Percentiles rank a stretch among this genome's conserved stretches.
Evolutionary conservation across 2,797 vertebrate species (phyloP).

Genomic region (Neosilurus mollespiculum): DNA sequence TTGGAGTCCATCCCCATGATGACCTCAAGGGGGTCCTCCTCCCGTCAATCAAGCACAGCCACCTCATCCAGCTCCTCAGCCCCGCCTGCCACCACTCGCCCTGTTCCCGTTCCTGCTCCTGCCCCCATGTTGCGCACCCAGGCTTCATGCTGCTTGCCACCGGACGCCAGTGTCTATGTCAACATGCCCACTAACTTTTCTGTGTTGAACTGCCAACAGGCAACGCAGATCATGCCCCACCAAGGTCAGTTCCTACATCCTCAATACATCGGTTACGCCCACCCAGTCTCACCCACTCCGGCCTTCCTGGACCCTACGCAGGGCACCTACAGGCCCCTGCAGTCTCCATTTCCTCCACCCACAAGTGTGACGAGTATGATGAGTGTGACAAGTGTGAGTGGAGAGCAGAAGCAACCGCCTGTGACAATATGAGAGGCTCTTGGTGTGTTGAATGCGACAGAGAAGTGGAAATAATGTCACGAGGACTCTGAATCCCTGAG

Average conservation of each 20-base stretch:
- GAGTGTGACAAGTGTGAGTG: slow-evolving; percentile 66
- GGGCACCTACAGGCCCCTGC: slow-evolving; percentile 85
- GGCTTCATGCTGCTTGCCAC: slow-evolving; percentile 89
- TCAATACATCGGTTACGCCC: slow-evolving; percentile 90
- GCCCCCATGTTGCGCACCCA: slow-evolving; percentile 80
- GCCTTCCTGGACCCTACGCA: slow-evolving; percentile 86
- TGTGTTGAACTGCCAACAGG: slow-evolving; percentile 96
- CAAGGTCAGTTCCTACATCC: slow-evolving; percentile 95
- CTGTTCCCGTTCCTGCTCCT: slow-evolving; percentile 64
- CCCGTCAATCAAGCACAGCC: slow-evolving; percentile 94
- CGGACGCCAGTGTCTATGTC: slow-evolving; percentile 91
- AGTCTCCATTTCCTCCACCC: slow-evolving; percentile 86
- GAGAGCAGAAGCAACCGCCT: slow-evolving; percentile 91
- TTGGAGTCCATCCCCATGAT: slow-evolving; percentile 99
- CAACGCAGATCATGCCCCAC: slow-evolving; percentile 93
- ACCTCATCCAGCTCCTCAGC: slow-evolving; percentile 95
- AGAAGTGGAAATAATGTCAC: slow-evolving; percentile 60
- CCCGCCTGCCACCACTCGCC: slow-evolving; percentile 69
- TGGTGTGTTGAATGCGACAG: not conserved
- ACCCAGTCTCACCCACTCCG: slow-evolving; percentile 75
- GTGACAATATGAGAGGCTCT: slow-evolving; percentile 83
- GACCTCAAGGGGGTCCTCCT: slow-evolving; percentile 91
- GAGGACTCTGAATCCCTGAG: slow-evolving; percentile 63
- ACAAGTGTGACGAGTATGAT: slow-evolving; percentile 69
- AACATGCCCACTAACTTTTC: slow-evolving; percentile 99